Percentiles rank a stretch among this genome's conserved stretches.
phyloP scores from a whole-genome alignment of 2,797 vertebrate genomes.

The Sebastes iracundus region DNA sequence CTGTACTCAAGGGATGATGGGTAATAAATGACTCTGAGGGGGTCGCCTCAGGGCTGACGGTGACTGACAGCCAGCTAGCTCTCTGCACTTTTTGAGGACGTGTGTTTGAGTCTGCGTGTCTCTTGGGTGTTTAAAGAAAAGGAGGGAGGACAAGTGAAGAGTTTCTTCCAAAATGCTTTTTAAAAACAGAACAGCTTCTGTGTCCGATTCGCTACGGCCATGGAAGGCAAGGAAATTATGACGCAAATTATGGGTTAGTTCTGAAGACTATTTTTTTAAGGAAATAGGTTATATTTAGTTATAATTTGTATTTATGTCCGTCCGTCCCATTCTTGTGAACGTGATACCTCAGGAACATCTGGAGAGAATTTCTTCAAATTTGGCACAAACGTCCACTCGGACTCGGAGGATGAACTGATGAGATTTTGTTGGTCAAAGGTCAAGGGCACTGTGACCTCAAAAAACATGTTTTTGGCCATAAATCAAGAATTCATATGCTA shows the following conservation, averaged over 20 bases:
- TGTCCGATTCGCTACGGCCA: not conserved
- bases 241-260: not conserved
- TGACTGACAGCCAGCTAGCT: constrained; percentile 58
- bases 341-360: not conserved
- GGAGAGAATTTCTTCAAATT: not conserved
- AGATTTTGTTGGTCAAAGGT: too few species aligned
- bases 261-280: not conserved
- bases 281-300: not conserved
- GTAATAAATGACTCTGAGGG: constrained; percentile 66
- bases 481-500: too few species aligned
- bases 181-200: not conserved
- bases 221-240: not conserved
- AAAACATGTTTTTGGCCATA: too few species aligned
- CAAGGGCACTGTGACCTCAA: too few species aligned
- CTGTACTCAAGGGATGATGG: constrained; percentile 68
- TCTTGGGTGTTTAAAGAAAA: not conserved
- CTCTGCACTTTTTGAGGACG: constrained; percentile 11
- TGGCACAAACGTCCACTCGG: not conserved
- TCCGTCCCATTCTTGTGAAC: too few species aligned
- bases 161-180: not conserved
- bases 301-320: not conserved
- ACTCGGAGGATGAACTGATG: too few species aligned
- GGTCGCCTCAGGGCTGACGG: constrained; percentile 58
- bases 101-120: not conserved
- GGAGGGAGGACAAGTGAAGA: not conserved